These are phyloP conservation scores for Maniola jurtina DNA, from an alignment of 1,140 invertebrate species.

Conservation along the genomic window DNA sequence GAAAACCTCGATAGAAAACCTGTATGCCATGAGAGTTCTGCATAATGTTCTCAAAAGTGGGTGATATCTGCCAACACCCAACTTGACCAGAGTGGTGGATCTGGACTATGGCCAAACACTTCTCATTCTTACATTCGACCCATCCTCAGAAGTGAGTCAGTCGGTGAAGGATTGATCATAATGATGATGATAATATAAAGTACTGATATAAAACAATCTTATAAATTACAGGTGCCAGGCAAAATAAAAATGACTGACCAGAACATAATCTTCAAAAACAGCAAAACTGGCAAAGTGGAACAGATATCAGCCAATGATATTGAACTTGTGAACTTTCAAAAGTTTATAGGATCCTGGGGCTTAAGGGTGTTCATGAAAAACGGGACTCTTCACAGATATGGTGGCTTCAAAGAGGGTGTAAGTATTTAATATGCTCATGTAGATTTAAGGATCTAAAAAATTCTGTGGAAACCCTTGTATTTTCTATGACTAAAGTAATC, in stretches of 20 bases:
- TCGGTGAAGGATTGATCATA: no score
- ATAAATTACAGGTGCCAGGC: conserved; percentile 84
- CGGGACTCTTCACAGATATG: conserved; percentile 94
- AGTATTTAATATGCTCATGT: conserved; percentile 44
- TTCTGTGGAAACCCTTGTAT: no score
- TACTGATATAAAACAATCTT: conserved; percentile 6
- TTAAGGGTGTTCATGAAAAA: conserved; percentile 94
- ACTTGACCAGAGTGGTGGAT: no score
- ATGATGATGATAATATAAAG: no score
- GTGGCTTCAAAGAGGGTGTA: conserved; percentile 96
- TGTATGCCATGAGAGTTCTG: no score
- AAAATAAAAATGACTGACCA: conserved; percentile 95
- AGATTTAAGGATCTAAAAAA: neutral
- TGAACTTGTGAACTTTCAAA: conserved; percentile 94
- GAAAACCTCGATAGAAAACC: no score
- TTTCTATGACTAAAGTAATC: no score
- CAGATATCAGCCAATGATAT: conserved; percentile 92
- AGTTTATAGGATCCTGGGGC: conserved; percentile 93
- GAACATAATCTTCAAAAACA: conserved; percentile 96
- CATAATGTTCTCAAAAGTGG: no score
- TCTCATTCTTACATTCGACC: no score
- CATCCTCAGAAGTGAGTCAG: no score
- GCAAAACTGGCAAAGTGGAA: conserved; percentile 97
- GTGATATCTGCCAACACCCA: no score
- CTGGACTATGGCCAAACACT: no score